These are phyloP conservation scores for Clarias macrocephalus DNA, from an alignment of 2,113 vertebrate genomes.

Conservation along the genomic window DNA sequence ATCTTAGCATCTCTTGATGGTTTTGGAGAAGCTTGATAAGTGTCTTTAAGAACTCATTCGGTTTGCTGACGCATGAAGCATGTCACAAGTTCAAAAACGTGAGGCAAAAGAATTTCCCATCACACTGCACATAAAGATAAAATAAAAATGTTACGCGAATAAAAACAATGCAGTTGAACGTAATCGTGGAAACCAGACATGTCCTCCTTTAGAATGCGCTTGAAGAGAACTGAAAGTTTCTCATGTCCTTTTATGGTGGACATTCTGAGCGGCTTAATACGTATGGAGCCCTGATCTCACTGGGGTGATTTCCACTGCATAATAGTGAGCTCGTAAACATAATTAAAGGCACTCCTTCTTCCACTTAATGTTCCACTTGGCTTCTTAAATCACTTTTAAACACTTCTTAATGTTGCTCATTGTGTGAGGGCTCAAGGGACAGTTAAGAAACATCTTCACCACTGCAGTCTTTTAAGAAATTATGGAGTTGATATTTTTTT, in stretches of 20 bases:
- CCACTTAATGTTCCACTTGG: slow-evolving; percentile 21
- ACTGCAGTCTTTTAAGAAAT: background rate
- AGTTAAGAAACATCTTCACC: background rate
- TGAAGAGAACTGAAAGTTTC: slow-evolving; percentile 25
- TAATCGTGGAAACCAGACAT: background rate
- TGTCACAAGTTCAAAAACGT: background rate
- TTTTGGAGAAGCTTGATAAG: background rate
- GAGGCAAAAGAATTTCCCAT: slow-evolving; percentile 1
- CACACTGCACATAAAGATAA: background rate
- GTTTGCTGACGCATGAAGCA: slow-evolving; percentile 16
- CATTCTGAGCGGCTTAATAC: slow-evolving; percentile 1
- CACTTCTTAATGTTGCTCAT: slow-evolving; percentile 21
- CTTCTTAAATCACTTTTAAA: slow-evolving; percentile 35
- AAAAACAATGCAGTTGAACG: background rate
- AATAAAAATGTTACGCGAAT: background rate
- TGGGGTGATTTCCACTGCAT: slow-evolving; percentile 27
- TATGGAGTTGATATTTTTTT: background rate
- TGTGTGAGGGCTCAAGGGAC: background rate
- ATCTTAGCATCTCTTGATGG: background rate
- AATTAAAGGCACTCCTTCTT: slow-evolving; percentile 22
- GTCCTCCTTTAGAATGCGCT: background rate
- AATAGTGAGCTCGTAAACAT: slow-evolving; percentile 31
- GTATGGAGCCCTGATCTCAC: background rate
- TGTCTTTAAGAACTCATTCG: background rate
- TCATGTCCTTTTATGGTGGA: slow-evolving; percentile 16